Percentiles rank a stretch among this genome's conserved stretches.
phyloP scores from a whole-genome alignment of 2,888 invertebrate species.

The Sarcophaga rosellei region DNA sequence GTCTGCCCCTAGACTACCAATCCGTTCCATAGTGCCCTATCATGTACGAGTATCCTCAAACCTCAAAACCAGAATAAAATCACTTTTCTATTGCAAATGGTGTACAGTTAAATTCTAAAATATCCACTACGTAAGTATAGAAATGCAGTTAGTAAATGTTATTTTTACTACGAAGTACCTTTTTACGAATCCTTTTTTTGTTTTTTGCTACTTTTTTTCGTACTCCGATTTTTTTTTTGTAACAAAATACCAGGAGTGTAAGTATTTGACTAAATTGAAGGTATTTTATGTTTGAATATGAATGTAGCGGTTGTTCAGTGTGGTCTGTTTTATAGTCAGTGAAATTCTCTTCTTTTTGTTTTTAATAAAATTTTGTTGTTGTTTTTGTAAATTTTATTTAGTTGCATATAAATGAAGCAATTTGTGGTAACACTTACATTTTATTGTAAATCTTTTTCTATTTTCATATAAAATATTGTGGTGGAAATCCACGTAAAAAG shows the following conservation, averaged over 20 bases:
- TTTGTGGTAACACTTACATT: constrained; percentile 66
- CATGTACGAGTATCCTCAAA: no score
- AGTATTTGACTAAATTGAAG: constrained; percentile 54
- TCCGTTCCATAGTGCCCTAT: no score
- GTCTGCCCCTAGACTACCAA: no score
- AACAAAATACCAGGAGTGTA: neutral
- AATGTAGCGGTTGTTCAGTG: constrained; percentile 44
- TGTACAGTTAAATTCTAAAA: constrained; percentile 10
- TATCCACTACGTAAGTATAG: constrained; percentile 46
- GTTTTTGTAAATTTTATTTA: constrained; percentile 51
- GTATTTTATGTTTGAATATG: constrained; percentile 55
- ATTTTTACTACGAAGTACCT: constrained; percentile 61
- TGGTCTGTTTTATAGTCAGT: constrained; percentile 59
- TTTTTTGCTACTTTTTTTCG: neutral
- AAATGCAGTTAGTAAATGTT: constrained; percentile 62
- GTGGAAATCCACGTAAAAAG: constrained; percentile 9
- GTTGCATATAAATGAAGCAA: constrained; percentile 68
- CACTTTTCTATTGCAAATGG: constrained; percentile 17
- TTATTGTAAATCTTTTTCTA: constrained; percentile 58
- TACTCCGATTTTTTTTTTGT: neutral
- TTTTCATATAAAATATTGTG: constrained; percentile 37
- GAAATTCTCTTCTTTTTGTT: constrained; percentile 50
- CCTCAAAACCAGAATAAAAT: neutral
- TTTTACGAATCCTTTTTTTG: constrained; percentile 31
- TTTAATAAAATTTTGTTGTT: constrained; percentile 21